Conservation (phyloP, 2,797 vertebrate species). For the Mareca penelope region DNA sequence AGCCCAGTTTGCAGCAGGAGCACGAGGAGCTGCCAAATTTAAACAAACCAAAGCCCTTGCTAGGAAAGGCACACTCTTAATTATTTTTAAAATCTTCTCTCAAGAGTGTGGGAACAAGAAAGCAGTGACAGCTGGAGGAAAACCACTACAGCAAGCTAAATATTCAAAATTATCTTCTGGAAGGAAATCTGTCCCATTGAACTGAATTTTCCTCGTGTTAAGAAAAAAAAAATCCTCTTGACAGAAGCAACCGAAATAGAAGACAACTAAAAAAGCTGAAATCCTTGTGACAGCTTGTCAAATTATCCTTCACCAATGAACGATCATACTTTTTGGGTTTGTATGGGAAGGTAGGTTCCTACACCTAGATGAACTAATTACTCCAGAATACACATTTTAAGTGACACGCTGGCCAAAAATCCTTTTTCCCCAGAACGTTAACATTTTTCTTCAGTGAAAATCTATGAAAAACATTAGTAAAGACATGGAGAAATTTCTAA, state of each 20-base stretch:
- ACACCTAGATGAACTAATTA: not conserved
- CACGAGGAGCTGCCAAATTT: slow-evolving; percentile 17
- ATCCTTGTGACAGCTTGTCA: not conserved
- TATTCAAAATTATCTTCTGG: slow-evolving; percentile 51
- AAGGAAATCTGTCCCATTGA: slow-evolving; percentile 62
- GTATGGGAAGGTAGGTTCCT: not conserved
- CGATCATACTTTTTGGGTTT: not conserved
- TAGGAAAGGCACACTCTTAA: slow-evolving; percentile 53
- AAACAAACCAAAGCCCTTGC: slow-evolving; percentile 56
- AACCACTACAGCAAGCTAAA: slow-evolving; percentile 46
- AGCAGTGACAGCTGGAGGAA: slow-evolving; percentile 59
- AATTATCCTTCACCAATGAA: not conserved
- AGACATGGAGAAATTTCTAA: not conserved
- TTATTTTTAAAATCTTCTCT: slow-evolving; percentile 67
- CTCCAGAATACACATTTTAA: not conserved
- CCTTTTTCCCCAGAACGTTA: not conserved
- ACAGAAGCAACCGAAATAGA: slow-evolving; percentile 45
- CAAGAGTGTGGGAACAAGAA: slow-evolving; percentile 31
- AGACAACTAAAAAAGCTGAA: not conserved
- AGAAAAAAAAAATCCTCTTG: slow-evolving; percentile 1
- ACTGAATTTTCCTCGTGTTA: slow-evolving; percentile 12
- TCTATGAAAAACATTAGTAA: not conserved
- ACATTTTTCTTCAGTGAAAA: not conserved
- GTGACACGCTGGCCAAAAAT: not conserved
- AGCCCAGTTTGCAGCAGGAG: slow-evolving; percentile 3